Percentiles rank a stretch among this genome's conserved stretches.
phyloP scores from a whole-genome alignment of 37 sponge, comb jelly and placozoan genomes.

The Haliclona indistincta region DNA sequence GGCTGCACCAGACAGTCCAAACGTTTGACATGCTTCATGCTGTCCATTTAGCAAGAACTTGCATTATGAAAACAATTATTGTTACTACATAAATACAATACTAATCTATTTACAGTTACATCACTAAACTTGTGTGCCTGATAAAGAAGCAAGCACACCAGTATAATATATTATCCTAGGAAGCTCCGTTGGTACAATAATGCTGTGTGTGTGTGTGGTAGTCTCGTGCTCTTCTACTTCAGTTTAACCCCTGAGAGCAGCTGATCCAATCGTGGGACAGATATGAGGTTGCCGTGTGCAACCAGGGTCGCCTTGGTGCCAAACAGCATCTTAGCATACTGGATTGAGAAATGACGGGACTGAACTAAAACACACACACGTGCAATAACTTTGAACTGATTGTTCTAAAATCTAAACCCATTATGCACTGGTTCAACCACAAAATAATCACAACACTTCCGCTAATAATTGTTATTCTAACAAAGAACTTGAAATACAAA shows the following conservation, averaged over 20 bases:
- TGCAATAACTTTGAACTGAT: no score
- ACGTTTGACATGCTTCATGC: no score
- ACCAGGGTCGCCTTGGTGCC: slow-evolving; percentile 49
- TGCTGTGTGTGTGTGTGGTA: background rate
- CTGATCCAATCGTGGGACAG: slow-evolving; percentile 51
- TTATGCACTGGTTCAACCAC: background rate
- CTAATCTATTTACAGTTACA: no score
- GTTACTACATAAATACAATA: no score
- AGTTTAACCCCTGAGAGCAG: slow-evolving; percentile 61
- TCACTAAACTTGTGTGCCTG: no score
- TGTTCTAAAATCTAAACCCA: no score
- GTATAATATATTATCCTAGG: no score
- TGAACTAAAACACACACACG: no score
- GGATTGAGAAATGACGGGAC: background rate
- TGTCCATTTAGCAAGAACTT: no score
- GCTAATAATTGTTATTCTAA: background rate
- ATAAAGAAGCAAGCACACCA: no score
- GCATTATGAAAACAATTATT: no score
- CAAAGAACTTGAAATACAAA: background rate
- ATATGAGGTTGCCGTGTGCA: slow-evolving; percentile 56
- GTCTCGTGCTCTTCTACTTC: background rate
- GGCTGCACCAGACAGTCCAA: no score
- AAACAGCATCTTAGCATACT: slow-evolving; percentile 64
- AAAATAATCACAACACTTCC: background rate
- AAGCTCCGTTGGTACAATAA: background rate